Evolutionary conservation across 1,140 invertebrate genomes (phyloP).

Genomic region (Listronotus bonariensis): DNA sequence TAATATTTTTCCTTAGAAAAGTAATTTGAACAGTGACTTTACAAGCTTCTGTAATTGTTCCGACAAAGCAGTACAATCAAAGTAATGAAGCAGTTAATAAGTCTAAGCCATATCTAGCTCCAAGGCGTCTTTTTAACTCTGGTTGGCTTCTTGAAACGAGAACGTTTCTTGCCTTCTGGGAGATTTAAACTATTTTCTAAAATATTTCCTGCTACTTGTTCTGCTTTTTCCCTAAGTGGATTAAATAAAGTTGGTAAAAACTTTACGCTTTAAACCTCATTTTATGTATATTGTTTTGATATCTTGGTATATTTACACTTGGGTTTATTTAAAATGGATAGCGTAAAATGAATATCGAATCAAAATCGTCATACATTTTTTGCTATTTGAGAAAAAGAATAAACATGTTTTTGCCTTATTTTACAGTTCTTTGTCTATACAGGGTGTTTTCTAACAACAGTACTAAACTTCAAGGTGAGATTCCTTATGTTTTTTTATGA

Average conservation of each 20-base stretch:
- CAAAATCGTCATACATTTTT: too few relatives aligned
- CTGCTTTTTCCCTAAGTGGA: background rate
- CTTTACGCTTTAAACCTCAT: slow-evolving; percentile 6
- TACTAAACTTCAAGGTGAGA: too few relatives aligned
- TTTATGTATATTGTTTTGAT: too few relatives aligned
- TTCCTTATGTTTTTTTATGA: too few relatives aligned
- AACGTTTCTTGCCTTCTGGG: background rate
- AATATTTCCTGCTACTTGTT: background rate
- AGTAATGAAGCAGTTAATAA: slow-evolving; percentile 42
- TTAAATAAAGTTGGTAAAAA: background rate
- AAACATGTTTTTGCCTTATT: too few relatives aligned
- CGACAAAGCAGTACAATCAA: slow-evolving; percentile 36
- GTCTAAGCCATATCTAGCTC: slow-evolving; percentile 2
- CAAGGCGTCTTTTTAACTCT: background rate
- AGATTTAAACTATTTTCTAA: background rate
- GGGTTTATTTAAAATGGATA: too few relatives aligned
- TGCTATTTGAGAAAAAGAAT: too few relatives aligned
- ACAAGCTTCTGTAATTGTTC: slow-evolving; percentile 36
- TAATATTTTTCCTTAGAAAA: slow-evolving; percentile 20
- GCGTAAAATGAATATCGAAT: too few relatives aligned
- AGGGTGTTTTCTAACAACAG: too few relatives aligned
- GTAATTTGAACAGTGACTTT: slow-evolving; percentile 30
- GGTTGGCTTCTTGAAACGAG: too few relatives aligned
- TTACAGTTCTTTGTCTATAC: too few relatives aligned
- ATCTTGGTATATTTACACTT: too few relatives aligned